Evolutionary conservation across 2,113 vertebrate genomes (phyloP), one percentile per base, ranked within the genome.

Genomic region (Corythornis madagascariensis): DNA sequence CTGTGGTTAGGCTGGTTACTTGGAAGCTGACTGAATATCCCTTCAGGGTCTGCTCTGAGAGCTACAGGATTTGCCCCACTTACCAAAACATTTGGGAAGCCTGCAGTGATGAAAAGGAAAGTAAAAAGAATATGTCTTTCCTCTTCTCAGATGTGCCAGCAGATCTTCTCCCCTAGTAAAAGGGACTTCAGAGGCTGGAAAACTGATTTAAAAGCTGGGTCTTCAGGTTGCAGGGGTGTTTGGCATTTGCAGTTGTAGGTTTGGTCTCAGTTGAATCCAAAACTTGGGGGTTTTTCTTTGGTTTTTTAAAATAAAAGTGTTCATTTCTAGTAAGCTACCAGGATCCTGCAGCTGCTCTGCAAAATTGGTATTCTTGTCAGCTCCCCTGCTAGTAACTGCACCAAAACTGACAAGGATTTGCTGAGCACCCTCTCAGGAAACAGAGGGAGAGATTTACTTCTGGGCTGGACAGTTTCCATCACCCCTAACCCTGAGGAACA

Each of bases 311-410:
- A 24, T 29, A 16, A 28, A 61, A 26, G 38, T 17, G 9, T 2
- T 13, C 6, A 28, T 59, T 79, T 93, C 82, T 85, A 50, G 50
- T 76, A 85, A 89, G 47, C 81, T 64, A 91, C 40, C 70, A 66
- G 74, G 82, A 61, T 89, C 87, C 71, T 89, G 28, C 64, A 83
- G 64, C 82, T 94, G 67, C 50, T 95, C 43, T 83, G 52, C 71
- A 80, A 83, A 85, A 86, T 89, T 77, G 31, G 7, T 85, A 86
- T 94, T 95, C 75, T n/a, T 70, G 15, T 95, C 89, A 91, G 47
- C 52, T 89, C 8, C 45, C 28, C 67, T 47, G 25, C 71, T 70
- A 55, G 43, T 87, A 92, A 87, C 78, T 91, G 75, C 88, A 77
- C 75, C 25, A 94, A 50, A 91, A 80, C 76, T 89, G 88, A 85